Evolutionary conservation across 2,888 invertebrate species (phyloP), one percentile per base, ranked within the genome.

Genomic region (Andrena flavipes): DNA sequence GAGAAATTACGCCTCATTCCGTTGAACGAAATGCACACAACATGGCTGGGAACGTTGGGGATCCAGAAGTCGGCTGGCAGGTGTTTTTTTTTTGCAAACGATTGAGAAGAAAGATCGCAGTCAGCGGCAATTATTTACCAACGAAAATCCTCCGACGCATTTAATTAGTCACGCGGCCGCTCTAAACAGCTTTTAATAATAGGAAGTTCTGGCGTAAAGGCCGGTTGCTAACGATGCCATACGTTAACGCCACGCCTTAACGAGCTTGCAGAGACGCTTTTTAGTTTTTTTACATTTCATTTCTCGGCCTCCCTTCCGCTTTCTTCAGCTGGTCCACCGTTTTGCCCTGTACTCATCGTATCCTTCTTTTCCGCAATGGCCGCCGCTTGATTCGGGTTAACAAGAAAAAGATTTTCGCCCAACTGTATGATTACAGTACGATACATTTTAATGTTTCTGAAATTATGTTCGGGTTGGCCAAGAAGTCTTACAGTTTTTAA

Each of bases 171-270:
- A 79, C 81, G 77, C 85, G 82, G 84, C 84, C 83, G 85, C 76
- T 86, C 85, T 89, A 90, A 90, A 90, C 89, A 89, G 90, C 87
- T 89, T 91, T 92, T 92, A 91, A 91, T 91, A 91, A 90, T 90
- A 90, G 88, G 87, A 88, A 88, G 87, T 89, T 85, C 84, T 75
- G 84, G 84, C 84, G 82, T 81, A 85, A 86, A 86, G 85, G 77
- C 81, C 67, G 82, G 84, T 76, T 84, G 88, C 90, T 92, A 92
- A 92, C 90, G 92, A 92, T 90, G 89, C 86, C 88, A 91, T 92
- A 91, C 90, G 90, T 92, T 91, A 92, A 91, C 90, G 90, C 90
- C 89, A 85, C 84, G 81, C 87, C 89, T 89, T 92, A 92, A 92
- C 91, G 92, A 92, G 92, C 90, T 91, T 88, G 87, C 90, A 77